A percentile compares a stretch with the other conserved stretches of the same genome.
phyloP scores from a whole-genome alignment of 2,113 vertebrate species.

The Diphyllodes magnificus region DNA sequence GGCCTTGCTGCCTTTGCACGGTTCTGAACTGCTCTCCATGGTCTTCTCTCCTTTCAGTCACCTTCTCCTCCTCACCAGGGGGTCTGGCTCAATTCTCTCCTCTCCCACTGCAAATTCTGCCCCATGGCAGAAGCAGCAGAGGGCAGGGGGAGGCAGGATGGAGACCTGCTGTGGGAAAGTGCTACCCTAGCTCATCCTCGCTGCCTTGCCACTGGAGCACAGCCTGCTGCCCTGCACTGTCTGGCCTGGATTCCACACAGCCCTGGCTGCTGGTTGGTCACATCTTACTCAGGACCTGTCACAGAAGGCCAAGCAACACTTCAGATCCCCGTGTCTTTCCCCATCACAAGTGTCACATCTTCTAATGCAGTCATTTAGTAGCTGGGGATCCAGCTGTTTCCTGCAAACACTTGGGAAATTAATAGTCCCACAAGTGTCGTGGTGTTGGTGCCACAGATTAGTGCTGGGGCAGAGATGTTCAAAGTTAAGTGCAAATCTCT shows the following conservation, averaged over 20 bases:
- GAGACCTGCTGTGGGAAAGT: background rate
- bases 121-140: background rate
- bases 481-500: background rate
- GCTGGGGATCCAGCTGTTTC: background rate
- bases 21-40: background rate
- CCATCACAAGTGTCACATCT: fast-evolving
- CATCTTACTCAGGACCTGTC: background rate
- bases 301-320: fast-evolving
- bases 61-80: fast-evolving
- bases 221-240: background rate
- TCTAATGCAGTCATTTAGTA: background rate
- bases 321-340: background rate
- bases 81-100: background rate
- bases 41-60: background rate
- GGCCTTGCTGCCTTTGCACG: background rate
- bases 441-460: background rate
- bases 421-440: background rate
- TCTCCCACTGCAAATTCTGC: background rate
- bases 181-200: background rate
- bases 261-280: background rate
- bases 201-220: background rate
- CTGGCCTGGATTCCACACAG: fast-evolving
- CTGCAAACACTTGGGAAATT: background rate
- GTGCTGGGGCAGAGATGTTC: background rate
- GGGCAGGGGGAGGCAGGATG: background rate